Base-by-base conservation (phyloP, 2,113 vertebrate species). In the Nannobrachium achirus region DNA sequence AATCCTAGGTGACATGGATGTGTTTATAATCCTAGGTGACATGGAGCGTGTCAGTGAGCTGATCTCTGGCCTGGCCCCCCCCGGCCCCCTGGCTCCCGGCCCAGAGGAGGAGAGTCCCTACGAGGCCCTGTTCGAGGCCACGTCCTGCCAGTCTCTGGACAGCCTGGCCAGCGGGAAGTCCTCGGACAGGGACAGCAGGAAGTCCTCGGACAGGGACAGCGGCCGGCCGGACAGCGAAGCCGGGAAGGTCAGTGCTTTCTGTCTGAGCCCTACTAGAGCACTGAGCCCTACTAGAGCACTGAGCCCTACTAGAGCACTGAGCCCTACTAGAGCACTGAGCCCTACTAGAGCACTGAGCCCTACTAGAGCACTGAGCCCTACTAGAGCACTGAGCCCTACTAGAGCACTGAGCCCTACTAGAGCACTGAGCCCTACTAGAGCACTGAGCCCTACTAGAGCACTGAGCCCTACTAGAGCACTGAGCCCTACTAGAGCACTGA, bases 141-240 rank as follows among this genome's bases (percentile, higher is more conserved):
- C 96, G 0, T 99, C 98, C 62, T 97, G 96, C 86, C 96, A 97
- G 73, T 98, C 97, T 0, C 73, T 98, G 84, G 96, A 98, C 91
- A 98, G 96, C 88, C 92, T 94, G 45, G 93, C 95, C 86, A 99
- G 96, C 0, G 95, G 96, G 40, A 96, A 93, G 15, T 98, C 96
- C 0, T 98, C 97, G 0, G 96, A 99, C 88, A 88, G 93, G 33
- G 97, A 98, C 45, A 99, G 96, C 0, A 95, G 96, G 40, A 96
- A 93, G 15, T 98, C 96, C 0, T 98, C 97, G 0, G 96, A 99
- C 88, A 87, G 93, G 25, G 97, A 98, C 46, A 96, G 95, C 0
- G 73, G 85, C 51, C 92, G 85, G 13, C 96, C 87, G 4, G 97
- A 99, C 6, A 86, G 82, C 0, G 96, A 97, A 41, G 92, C 92